A percentile compares a stretch with the other conserved stretches of the same genome.
Evolutionary conservation across 2,113 vertebrate genomes (phyloP).

Genomic region (Sinosuthora webbiana): DNA sequence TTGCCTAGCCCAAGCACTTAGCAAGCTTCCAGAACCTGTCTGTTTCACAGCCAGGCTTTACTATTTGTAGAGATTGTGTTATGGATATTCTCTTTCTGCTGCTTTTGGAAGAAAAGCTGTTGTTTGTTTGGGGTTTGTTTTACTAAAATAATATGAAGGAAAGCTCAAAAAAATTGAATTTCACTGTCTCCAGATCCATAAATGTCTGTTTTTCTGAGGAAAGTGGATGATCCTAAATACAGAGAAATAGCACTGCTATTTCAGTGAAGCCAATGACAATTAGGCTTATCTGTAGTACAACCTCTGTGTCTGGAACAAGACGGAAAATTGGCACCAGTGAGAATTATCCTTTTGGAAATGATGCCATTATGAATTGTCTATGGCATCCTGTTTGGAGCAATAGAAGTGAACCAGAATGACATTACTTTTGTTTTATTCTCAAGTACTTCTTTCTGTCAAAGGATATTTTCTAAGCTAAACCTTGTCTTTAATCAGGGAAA

Average conservation of each 20-base stretch:
- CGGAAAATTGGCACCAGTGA: conserved; percentile 14
- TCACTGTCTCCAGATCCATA: neutral
- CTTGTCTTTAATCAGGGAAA: conserved; percentile 16
- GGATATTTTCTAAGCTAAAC: conserved; percentile 2
- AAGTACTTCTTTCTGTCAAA: conserved; percentile 14
- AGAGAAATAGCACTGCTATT: neutral
- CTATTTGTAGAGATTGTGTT: neutral
- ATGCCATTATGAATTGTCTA: neutral
- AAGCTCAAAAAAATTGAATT: neutral
- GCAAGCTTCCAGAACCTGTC: neutral
- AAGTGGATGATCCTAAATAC: neutral
- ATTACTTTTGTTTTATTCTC: conserved; percentile 11
- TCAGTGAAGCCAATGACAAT: neutral
- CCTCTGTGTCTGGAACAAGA: conserved; percentile 11
- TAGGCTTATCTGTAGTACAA: neutral
- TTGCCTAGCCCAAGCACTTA: neutral
- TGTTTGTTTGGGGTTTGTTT: neutral
- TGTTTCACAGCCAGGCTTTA: neutral
- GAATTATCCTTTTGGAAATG: conserved; percentile 9
- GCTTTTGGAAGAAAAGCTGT: neutral
- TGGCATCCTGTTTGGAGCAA: neutral
- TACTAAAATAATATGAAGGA: neutral
- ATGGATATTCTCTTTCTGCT: neutral
- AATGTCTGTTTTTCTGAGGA: neutral
- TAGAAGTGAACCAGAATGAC: neutral